Evolutionary conservation across 2,797 vertebrate genomes (phyloP).

Genomic region (Argyrosomus regius): DNA sequence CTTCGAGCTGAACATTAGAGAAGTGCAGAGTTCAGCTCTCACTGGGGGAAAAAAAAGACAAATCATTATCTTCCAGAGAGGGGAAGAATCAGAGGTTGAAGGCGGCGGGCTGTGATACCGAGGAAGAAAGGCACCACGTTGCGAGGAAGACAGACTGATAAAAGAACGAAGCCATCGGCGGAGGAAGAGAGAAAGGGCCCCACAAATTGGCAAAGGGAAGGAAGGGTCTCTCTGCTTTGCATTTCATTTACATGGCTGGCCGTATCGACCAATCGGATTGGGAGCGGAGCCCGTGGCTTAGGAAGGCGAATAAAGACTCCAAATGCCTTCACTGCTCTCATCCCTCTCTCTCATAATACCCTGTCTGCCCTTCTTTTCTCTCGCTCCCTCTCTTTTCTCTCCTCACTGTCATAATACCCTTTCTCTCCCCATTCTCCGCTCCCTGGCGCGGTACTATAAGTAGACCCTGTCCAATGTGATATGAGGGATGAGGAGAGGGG

Average conservation of each 20-base stretch:
- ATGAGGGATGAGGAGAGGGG: conserved; percentile 72
- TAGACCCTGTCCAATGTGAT: conserved; percentile 82
- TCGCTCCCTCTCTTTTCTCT: conserved; percentile 77
- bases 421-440: conserved; percentile 79
- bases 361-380: conserved; percentile 83
- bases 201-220: conserved; percentile 80
- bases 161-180: conserved; percentile 68
- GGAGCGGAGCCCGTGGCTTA: conserved; percentile 84
- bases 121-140: conserved; percentile 69
- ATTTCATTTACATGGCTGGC: conserved; percentile 95
- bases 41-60: conserved; percentile 62
- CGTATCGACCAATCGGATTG: conserved; percentile 90
- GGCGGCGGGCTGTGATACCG: conserved; percentile 66
- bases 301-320: conserved; percentile 84
- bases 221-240: conserved; percentile 86
- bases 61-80: conserved; percentile 69
- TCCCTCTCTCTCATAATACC: conserved; percentile 85
- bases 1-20: conserved; percentile 75
- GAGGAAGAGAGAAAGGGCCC: conserved; percentile 69
- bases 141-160: conserved; percentile 74
- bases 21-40: conserved; percentile 81
- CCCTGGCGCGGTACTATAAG: conserved; percentile 77
- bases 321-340: conserved; percentile 87
- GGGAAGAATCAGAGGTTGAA: conserved; percentile 69
- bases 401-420: conserved; percentile 83